Base-by-base conservation (phyloP, 2,888 invertebrate genomes). In the Cremastinae sp. region DNA sequence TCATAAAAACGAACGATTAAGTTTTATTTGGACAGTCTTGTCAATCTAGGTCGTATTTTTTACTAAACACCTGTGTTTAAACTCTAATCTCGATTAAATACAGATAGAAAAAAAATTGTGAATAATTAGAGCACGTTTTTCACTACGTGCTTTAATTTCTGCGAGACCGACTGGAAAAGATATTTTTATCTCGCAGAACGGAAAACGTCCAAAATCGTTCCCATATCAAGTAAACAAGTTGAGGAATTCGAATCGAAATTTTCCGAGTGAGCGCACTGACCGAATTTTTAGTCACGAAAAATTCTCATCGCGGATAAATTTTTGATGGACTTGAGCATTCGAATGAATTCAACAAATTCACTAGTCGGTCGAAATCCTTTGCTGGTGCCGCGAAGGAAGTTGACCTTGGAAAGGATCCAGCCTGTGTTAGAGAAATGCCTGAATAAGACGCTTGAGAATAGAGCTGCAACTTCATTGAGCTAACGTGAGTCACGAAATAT, bases 401-500 rank as follows among this genome's bases (percentile, higher is more conserved):
- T 20, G 62, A 51, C 62, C 74, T 69, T 69, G 56, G 69, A 74
- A 56, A 28, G 68, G 49, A 74, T 45, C 43, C 16, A 22, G 36
- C 28, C 28, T 41, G 8, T 71, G 45, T 22, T 74, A 74, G 56
- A 62, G 22, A 61, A 12, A 66, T 34, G 45, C 45, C 34, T 66
- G 7, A n/a, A n/a, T 38, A 22, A 43, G 43, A 34, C 56, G 18
- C 47, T 28, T 18, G 34, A 8, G 58, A 34, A 45, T 64, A 65
- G 64, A 49, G 20, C n/a, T 51, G 59, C 12, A 20, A 41, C 22
- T 9, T 34, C 54, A 36, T 49, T 49, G 9, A 8, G 47, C 62
- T 41, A 74, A 54, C 54, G 41, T 49, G 58, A 45, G 56, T 61
- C 69, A 45, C 64, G 62, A 74, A 68, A 58, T 64, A 64, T 74